These are phyloP conservation scores for Diabrotica undecimpunctata DNA, from an alignment of 1,140 invertebrate genomes.

Conservation along the genomic window DNA sequence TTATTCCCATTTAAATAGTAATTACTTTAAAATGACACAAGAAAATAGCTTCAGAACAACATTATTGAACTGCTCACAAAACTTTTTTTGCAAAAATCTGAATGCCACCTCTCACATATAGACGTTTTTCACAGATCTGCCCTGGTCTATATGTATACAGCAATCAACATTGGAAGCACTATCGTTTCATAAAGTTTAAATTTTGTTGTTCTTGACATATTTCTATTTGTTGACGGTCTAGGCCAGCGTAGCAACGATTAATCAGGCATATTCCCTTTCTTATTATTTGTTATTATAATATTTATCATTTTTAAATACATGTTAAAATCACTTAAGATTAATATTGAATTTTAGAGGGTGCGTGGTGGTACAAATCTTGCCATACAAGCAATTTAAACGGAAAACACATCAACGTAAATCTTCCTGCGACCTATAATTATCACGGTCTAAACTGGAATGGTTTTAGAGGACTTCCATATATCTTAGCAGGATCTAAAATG, in stretches of 20 bases:
- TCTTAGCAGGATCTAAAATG: neutral
- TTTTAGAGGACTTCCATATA: neutral
- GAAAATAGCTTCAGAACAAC: no score
- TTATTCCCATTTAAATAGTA: no score
- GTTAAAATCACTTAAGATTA: no score
- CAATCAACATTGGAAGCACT: neutral
- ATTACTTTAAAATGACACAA: no score
- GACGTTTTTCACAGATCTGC: no score
- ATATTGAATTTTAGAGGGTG: neutral
- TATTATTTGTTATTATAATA: neutral
- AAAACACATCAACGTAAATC: neutral
- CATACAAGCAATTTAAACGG: neutral
- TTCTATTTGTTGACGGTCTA: neutral
- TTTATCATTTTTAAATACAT: no score
- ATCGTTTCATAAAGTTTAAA: no score
- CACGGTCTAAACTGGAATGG: neutral
- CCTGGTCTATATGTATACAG: no score
- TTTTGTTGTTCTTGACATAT: no score
- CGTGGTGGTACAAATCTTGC: conserved; percentile 2
- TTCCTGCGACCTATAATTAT: neutral
- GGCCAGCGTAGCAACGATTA: neutral
- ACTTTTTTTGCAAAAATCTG: no score
- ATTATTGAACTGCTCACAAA: no score
- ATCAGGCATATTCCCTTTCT: neutral
- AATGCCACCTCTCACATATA: no score